Percentiles rank a stretch among this genome's conserved stretches.
phyloP scores from a whole-genome alignment of 2,888 invertebrate species.

The Mythimna loreyi region DNA sequence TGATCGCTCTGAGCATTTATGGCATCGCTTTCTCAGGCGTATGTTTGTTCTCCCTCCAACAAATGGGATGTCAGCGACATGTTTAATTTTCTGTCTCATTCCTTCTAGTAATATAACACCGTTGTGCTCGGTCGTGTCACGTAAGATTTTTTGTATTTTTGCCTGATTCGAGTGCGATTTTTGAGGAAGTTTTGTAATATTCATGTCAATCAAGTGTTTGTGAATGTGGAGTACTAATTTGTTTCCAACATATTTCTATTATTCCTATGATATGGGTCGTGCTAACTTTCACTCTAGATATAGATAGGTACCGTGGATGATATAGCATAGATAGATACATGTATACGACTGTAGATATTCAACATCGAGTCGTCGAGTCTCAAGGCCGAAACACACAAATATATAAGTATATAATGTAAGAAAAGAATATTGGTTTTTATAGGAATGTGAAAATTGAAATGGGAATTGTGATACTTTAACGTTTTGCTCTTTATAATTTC shows the following conservation, averaged over 20 bases:
- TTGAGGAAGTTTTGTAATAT: conserved; percentile 75
- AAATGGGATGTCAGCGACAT: conserved; percentile 81
- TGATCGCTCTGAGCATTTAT: conserved; percentile 88
- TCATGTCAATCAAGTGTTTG: conserved; percentile 72
- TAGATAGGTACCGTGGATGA: conserved; percentile 87
- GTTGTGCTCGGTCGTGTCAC: conserved; percentile 91
- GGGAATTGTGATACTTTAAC: conserved; percentile 63
- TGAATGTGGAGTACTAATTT: conserved; percentile 71
- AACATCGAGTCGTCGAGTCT: conserved; percentile 88
- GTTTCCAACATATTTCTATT: conserved; percentile 64
- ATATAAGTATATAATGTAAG: conserved; percentile 79
- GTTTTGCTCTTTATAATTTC: conserved; percentile 64
- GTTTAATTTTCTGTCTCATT: conserved; percentile 86
- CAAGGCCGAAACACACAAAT: conserved; percentile 90
- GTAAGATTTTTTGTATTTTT: conserved; percentile 90
- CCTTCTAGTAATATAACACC: conserved; percentile 91
- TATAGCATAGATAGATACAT: conserved; percentile 81
- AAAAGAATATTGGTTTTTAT: conserved; percentile 81
- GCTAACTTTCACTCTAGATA: conserved; percentile 90
- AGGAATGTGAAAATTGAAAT: conserved; percentile 76
- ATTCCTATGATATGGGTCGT: conserved; percentile 84
- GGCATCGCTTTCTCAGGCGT: conserved; percentile 90
- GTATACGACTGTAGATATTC: conserved; percentile 86
- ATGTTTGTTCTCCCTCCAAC: conserved; percentile 85
- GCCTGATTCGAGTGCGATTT: conserved; percentile 79